Evolutionary conservation across 2,113 vertebrate species (phyloP).

Genomic region (human): GRCh38 chr19:5265501-5266000

Average conservation of each 20-base stretch:
- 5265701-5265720: rapidly evolving
- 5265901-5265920: not conserved
- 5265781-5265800: not conserved
- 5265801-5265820: not conserved
- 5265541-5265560: no score
- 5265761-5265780: not conserved
- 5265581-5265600: no score
- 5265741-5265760: not conserved
- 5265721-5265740: not conserved
- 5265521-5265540: no score
- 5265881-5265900: not conserved
- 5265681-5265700: not conserved
- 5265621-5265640: no score
- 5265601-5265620: no score
- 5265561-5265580: no score
- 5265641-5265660: not conserved
- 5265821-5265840: not conserved
- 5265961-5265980: no score
- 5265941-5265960: no score
- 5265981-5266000: no score
- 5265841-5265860: not conserved
- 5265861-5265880: rapidly evolving
- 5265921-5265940: not conserved
- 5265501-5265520: no score
- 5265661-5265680: not conserved